These are phyloP conservation scores for Leucania comma DNA, from an alignment of 2,888 invertebrate species.

Conservation along the genomic window DNA sequence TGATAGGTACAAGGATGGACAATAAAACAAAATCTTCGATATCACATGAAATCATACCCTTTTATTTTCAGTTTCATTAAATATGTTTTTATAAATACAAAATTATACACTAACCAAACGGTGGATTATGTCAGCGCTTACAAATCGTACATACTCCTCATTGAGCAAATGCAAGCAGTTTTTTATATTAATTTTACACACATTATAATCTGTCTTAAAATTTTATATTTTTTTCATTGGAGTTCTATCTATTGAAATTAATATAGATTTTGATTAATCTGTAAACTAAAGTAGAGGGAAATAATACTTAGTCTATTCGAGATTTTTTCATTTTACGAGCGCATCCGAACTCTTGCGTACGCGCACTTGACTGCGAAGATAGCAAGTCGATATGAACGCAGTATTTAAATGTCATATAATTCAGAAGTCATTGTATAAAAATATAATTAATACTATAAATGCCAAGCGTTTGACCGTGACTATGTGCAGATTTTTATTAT, in stretches of 20 bases:
- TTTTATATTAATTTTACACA: slow-evolving; percentile 40
- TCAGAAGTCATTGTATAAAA: background rate
- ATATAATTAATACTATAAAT: background rate
- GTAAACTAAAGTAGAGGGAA: slow-evolving; percentile 21
- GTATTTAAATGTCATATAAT: background rate
- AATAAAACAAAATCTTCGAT: slow-evolving; percentile 77
- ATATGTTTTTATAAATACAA: slow-evolving; percentile 86
- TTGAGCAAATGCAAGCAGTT: slow-evolving; percentile 88
- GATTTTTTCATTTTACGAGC: background rate
- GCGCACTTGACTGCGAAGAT: background rate
- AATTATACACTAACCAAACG: slow-evolving; percentile 82
- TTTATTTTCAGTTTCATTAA: slow-evolving; percentile 84
- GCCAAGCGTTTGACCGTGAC: background rate
- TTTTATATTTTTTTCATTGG: slow-evolving; percentile 34
- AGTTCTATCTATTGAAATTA: slow-evolving; percentile 59
- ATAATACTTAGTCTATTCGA: background rate
- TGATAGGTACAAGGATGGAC: background rate
- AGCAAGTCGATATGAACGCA: background rate
- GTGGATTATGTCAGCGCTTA: slow-evolving; percentile 81
- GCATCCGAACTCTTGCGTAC: background rate
- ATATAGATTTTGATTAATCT: slow-evolving; percentile 37
- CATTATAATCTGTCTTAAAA: slow-evolving; percentile 48
- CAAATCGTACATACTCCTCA: slow-evolving; percentile 72
- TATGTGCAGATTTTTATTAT: background rate
- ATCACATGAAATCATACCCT: slow-evolving; percentile 89